These are phyloP conservation scores for Coptodon bakossiorum DNA, from an alignment of 2,113 vertebrate species.

Conservation along the genomic window DNA sequence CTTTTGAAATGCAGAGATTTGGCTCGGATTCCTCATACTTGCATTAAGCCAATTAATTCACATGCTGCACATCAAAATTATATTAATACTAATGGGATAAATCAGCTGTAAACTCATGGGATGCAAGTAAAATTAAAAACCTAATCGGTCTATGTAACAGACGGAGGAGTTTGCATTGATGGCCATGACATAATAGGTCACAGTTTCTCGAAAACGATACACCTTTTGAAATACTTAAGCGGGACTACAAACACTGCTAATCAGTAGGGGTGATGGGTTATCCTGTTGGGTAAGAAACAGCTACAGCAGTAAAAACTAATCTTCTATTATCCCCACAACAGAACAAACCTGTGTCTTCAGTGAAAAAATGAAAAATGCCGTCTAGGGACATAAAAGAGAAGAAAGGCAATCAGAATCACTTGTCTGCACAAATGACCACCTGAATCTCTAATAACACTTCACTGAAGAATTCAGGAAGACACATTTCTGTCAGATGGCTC, in stretches of 20 bases:
- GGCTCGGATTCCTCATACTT: neutral
- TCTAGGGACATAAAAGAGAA: conserved; percentile 59
- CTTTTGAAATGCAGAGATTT: conserved; percentile 22
- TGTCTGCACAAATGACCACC: conserved; percentile 11
- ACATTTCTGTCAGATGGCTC: neutral
- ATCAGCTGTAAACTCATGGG: neutral
- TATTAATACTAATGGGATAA: conserved; percentile 7
- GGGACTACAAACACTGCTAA: conserved; percentile 25
- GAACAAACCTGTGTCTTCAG: conserved; percentile 71
- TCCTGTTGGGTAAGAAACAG: neutral
- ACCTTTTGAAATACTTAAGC: neutral
- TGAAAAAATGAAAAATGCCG: conserved; percentile 57
- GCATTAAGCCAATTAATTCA: conserved; percentile 14
- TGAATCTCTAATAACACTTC: neutral
- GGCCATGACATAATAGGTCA: neutral
- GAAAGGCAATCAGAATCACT: conserved; percentile 44
- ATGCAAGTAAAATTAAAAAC: neutral
- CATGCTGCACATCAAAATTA: conserved; percentile 1
- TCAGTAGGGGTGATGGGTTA: neutral
- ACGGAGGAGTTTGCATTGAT: neutral
- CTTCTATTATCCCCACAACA: conserved; percentile 27
- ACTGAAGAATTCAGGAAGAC: neutral
- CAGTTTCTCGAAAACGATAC: neutral
- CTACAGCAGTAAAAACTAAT: conserved; percentile 22
- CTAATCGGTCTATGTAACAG: neutral